These are phyloP conservation scores for Drosophila mimica DNA, from an alignment of 2,888 invertebrate genomes.

Conservation along the genomic window DNA sequence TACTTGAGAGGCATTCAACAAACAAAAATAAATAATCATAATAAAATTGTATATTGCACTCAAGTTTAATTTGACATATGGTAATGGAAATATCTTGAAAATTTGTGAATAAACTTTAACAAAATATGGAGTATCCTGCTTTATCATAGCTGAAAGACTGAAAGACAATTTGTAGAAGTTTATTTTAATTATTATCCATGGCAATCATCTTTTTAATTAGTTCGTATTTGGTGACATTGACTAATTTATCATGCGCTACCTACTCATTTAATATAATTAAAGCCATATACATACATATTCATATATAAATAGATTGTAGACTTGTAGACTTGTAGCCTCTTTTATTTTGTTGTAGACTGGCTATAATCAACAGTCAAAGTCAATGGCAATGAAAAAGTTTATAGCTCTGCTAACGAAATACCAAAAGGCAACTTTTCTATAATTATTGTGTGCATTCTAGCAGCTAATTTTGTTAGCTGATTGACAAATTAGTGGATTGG, in stretches of 20 bases:
- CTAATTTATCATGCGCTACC: constrained; percentile 23
- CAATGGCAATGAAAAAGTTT: constrained; percentile 40
- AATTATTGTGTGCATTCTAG: constrained; percentile 43
- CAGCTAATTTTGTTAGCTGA: constrained; percentile 22
- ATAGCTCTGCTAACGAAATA: constrained; percentile 11
- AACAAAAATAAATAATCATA: neutral
- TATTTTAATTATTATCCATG: neutral
- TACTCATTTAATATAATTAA: constrained; percentile 45
- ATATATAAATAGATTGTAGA: constrained; percentile 20
- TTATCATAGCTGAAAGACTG: neutral
- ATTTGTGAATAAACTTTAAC: neutral
- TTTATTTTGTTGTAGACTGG: constrained; percentile 7
- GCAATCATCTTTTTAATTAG: constrained; percentile 15
- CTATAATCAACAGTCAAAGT: constrained; percentile 46
- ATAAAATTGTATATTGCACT: neutral
- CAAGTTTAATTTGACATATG: constrained; percentile 3
- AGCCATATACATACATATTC: constrained; percentile 13
- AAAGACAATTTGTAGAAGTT: neutral
- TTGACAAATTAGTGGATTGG: constrained; percentile 12
- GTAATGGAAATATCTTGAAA: neutral
- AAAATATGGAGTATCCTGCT: neutral
- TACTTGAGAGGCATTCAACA: constrained; percentile 2
- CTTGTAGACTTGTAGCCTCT: constrained; percentile 8
- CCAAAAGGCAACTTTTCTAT: constrained; percentile 9
- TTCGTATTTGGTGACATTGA: constrained; percentile 30